Conservation (phyloP, 2,113 vertebrate species). For the Lophius piscatorius region DNA sequence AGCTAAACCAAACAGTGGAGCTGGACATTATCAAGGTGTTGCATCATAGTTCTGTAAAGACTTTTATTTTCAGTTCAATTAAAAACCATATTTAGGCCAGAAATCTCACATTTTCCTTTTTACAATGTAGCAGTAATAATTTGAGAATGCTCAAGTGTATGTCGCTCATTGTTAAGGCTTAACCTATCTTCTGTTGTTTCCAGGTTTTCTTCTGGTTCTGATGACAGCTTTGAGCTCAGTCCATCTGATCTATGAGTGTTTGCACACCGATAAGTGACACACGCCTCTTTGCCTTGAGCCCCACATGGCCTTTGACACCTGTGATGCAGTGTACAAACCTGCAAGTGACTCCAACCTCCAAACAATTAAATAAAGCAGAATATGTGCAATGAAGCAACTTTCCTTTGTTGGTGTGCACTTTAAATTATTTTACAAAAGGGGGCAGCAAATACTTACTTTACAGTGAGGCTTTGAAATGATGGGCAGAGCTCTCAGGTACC, state of each 20-base stretch:
- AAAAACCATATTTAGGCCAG: no score
- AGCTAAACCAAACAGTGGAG: no score
- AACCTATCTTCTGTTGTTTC: neutral
- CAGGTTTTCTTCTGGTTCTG: constrained; percentile 55
- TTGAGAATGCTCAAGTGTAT: neutral
- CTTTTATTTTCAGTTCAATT: no score
- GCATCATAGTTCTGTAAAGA: no score
- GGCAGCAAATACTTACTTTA: constrained; percentile 42
- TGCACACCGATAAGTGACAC: neutral
- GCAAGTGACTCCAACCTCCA: neutral
- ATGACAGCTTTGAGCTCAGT: constrained; percentile 44
- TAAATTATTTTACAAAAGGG: constrained; percentile 31
- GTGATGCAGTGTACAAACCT: constrained; percentile 21
- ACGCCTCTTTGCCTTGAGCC: neutral
- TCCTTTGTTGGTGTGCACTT: constrained; percentile 4
- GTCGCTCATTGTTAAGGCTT: neutral
- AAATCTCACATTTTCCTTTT: no score
- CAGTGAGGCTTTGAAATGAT: no score
- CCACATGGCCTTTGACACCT: neutral
- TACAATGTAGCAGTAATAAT: no score
- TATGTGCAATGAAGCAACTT: neutral
- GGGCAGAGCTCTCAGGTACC: neutral
- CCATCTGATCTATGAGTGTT: constrained; percentile 33
- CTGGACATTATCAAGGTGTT: no score
- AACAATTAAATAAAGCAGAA: neutral